Conservation (phyloP, 2,888 invertebrate species). For the Sinelater perroti region DNA sequence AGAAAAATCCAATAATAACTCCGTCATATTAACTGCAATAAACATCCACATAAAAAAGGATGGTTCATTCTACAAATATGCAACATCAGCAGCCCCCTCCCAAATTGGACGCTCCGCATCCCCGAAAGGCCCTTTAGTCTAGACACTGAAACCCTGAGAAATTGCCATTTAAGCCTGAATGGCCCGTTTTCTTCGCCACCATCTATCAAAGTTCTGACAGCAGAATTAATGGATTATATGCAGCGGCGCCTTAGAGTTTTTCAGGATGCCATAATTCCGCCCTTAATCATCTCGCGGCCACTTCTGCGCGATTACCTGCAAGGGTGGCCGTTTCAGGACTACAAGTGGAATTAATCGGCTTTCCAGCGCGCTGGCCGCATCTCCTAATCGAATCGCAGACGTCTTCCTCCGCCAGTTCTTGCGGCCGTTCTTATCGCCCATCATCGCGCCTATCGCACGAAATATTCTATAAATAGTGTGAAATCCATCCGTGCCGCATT, state of each 20-base stretch:
- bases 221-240: slow-evolving; percentile 1
- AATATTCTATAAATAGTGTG: slow-evolving; percentile 23
- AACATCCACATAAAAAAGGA: too few relatives aligned
- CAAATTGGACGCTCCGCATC: too few relatives aligned
- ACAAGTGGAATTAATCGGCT: not conserved
- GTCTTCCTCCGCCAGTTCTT: too few relatives aligned
- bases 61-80: too few relatives aligned
- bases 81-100: too few relatives aligned
- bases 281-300: not conserved
- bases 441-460: too few relatives aligned
- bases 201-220: slow-evolving; percentile 11
- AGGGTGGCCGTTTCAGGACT: not conserved
- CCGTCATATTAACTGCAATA: too few relatives aligned
- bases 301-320: too few relatives aligned
- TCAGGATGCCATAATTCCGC: not conserved
- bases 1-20: too few relatives aligned
- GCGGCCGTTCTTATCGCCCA: too few relatives aligned
- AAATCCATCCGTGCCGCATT: slow-evolving; percentile 23
- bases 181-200: slow-evolving; percentile 5
- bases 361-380: not conserved
- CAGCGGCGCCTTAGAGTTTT: slow-evolving; percentile 6
- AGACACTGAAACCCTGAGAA: not conserved
- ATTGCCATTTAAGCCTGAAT: slow-evolving; percentile 7
- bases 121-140: too few relatives aligned
- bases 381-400: slow-evolving; percentile 14